A percentile compares a stretch with the other conserved stretches of the same genome.
Evolutionary conservation across 2,888 invertebrate genomes (phyloP).

Genomic region (Icerya purchasi): DNA sequence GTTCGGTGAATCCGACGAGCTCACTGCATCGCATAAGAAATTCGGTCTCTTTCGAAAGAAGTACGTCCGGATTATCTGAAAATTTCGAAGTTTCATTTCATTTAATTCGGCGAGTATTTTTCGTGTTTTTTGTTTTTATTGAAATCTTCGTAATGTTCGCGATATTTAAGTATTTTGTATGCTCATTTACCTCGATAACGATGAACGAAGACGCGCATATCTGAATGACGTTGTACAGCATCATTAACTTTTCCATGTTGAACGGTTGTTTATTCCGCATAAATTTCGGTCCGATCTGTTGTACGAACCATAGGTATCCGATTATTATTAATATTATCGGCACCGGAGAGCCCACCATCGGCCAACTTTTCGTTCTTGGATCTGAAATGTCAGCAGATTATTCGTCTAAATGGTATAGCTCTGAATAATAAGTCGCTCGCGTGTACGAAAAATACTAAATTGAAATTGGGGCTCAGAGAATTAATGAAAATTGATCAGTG

Average conservation of each 20-base stretch:
- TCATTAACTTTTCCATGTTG: conserved; percentile 10
- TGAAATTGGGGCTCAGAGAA: too few relatives aligned
- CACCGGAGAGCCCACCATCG: conserved; percentile 7
- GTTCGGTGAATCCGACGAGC: neutral
- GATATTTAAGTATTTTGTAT: neutral
- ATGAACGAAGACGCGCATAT: conserved; percentile 8
- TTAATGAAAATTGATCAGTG: too few relatives aligned
- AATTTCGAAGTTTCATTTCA: too few relatives aligned
- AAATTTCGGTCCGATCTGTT: conserved; percentile 9
- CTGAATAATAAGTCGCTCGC: too few relatives aligned
- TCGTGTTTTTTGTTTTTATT: too few relatives aligned
- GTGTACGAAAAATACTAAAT: too few relatives aligned
- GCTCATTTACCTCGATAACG: conserved; percentile 8
- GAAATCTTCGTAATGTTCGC: too few relatives aligned
- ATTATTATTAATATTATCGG: conserved; percentile 6
- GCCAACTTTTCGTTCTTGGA: conserved; percentile 9
- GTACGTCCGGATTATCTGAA: conserved; percentile 10
- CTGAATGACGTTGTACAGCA: conserved; percentile 12
- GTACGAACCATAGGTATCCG: conserved; percentile 4
- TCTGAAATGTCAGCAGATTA: too few relatives aligned
- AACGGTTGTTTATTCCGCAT: conserved; percentile 12
- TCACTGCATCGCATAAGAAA: conserved; percentile 11
- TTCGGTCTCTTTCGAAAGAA: conserved; percentile 8
- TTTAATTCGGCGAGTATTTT: too few relatives aligned
- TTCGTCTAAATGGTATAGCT: too few relatives aligned